Evolutionary conservation across 1,140 invertebrate genomes (phyloP).

Genomic region (Drosophila tristis): DNA sequence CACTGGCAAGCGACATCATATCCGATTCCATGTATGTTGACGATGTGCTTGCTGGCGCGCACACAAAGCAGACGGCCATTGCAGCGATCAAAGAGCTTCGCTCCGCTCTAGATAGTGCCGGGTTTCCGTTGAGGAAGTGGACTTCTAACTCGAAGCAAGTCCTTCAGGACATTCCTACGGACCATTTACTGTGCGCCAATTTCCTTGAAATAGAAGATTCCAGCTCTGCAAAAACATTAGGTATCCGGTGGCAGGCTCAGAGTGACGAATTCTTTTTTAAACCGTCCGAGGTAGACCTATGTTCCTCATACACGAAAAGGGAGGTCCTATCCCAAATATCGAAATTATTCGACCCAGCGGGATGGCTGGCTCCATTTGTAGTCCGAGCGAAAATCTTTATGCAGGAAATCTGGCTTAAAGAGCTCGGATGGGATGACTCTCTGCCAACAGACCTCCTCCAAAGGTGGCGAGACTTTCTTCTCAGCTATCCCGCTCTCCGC

Average conservation of each 20-base stretch:
- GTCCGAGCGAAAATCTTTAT: background rate
- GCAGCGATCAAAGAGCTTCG: too few relatives aligned
- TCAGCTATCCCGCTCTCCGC: background rate
- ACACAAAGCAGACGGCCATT: background rate
- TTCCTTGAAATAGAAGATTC: background rate
- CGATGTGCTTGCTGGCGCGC: background rate
- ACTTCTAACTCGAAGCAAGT: too few relatives aligned
- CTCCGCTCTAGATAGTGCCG: background rate
- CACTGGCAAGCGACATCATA: too few relatives aligned
- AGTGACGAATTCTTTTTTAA: background rate
- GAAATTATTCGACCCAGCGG: too few relatives aligned
- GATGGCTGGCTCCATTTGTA: background rate
- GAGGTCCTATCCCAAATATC: constrained; percentile 50
- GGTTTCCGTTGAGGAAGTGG: background rate
- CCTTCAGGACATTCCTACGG: background rate
- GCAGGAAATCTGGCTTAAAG: constrained; percentile 42
- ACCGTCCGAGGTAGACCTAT: background rate
- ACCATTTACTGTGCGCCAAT: background rate
- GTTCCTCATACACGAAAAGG: constrained; percentile 56
- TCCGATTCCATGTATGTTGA: too few relatives aligned
- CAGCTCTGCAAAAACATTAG: too few relatives aligned
- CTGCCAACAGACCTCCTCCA: background rate
- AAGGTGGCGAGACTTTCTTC: background rate
- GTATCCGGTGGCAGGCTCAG: background rate
- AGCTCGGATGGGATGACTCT: constrained; percentile 74